phyloP scores from a whole-genome alignment of 2,888 invertebrate genomes.

The Sphinx pinastri region DNA sequence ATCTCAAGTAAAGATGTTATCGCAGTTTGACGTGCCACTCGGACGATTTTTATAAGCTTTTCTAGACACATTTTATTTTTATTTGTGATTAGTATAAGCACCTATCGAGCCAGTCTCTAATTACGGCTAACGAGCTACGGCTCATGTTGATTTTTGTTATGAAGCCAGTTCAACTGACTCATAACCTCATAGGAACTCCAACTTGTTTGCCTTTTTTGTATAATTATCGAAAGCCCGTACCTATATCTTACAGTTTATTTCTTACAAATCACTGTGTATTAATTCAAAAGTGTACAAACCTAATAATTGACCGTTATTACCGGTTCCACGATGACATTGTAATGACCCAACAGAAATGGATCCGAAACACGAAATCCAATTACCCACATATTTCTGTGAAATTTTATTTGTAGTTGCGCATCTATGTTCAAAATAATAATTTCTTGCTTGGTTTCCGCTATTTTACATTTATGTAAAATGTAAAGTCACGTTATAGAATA shows the following conservation, averaged over 20 bases:
- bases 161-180: neutral
- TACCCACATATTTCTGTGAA: constrained; percentile 62
- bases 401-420: constrained; percentile 52
- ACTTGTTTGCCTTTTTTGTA: neutral
- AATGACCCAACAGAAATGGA: constrained; percentile 61
- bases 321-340: constrained; percentile 47
- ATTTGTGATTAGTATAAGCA: constrained; percentile 10
- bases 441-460: neutral
- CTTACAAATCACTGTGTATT: constrained; percentile 26
- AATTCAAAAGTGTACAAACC: constrained; percentile 30
- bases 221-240: neutral
- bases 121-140: constrained; percentile 15
- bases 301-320: constrained; percentile 46
- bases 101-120: constrained; percentile 7
- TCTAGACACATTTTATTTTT: constrained; percentile 7
- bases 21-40: neutral
- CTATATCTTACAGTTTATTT: constrained; percentile 19
- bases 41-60: constrained; percentile 14
- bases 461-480: too few relatives aligned
- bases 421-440: constrained; percentile 34
- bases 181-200: neutral
- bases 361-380: constrained; percentile 61
- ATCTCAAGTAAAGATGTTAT: constrained; percentile 20
- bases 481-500: too few relatives aligned
- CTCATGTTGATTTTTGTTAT: constrained; percentile 18